These are phyloP conservation scores for Darevskia nairensis DNA, from an alignment of 2,797 vertebrate species.

Conservation along the genomic window DNA sequence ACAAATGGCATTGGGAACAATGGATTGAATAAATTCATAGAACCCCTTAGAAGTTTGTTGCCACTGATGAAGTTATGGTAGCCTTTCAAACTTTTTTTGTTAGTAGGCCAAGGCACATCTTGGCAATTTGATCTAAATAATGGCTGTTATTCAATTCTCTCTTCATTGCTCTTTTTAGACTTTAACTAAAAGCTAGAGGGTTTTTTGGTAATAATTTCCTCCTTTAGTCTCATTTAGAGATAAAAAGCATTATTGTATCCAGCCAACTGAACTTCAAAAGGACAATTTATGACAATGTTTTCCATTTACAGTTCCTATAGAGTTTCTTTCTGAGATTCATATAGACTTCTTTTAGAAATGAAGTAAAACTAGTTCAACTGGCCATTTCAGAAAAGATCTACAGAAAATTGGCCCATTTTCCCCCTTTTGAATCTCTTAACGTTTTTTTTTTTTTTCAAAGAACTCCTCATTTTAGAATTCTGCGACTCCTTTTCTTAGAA, in stretches of 20 bases:
- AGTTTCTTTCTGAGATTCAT: constrained; percentile 38
- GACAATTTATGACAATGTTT: constrained; percentile 46
- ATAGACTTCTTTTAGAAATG: not conserved
- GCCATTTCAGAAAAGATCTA: constrained; percentile 1
- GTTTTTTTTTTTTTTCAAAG: not conserved
- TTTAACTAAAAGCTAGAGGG: constrained; percentile 21
- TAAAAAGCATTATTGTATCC: constrained; percentile 29
- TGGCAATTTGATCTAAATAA: constrained; percentile 42
- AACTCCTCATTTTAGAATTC: constrained; percentile 14
- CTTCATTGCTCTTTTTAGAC: constrained; percentile 20
- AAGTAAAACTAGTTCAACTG: constrained; percentile 16
- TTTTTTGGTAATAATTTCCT: constrained; percentile 39
- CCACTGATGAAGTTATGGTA: not conserved
- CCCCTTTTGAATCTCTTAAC: constrained; percentile 9
- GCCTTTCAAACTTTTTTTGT: not conserved
- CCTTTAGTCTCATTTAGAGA: constrained; percentile 16
- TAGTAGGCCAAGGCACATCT: not conserved
- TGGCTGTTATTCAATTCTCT: constrained; percentile 15
- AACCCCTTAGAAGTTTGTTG: not conserved
- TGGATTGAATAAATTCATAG: not conserved
- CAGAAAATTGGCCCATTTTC: constrained; percentile 33
- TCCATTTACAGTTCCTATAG: constrained; percentile 36
- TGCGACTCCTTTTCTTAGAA: not conserved
- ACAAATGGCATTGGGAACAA: not conserved
- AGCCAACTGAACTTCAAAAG: constrained; percentile 29